These are phyloP conservation scores for Monarcha castaneiventris DNA, from an alignment of 2,113 vertebrate species.

Conservation along the genomic window DNA sequence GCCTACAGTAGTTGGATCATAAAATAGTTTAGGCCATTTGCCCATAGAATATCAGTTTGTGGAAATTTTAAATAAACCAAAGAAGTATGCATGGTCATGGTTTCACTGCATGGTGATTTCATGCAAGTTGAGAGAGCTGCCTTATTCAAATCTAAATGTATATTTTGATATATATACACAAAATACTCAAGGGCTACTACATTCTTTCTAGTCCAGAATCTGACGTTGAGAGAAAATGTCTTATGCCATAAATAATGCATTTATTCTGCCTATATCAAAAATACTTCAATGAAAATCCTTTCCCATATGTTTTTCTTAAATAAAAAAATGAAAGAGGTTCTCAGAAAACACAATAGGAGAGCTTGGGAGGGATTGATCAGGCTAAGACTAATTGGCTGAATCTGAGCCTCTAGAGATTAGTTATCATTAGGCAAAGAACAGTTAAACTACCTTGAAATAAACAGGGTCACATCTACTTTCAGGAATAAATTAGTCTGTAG, in stretches of 20 bases:
- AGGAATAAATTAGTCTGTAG: conserved; percentile 13
- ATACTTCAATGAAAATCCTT: background rate
- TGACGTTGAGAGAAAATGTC: background rate
- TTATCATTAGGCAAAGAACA: background rate
- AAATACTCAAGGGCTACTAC: background rate
- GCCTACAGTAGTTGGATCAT: background rate
- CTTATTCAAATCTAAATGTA: background rate
- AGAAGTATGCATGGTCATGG: background rate
- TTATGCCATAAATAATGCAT: background rate
- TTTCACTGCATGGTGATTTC: background rate
- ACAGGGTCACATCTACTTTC: background rate
- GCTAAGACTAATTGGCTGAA: background rate
- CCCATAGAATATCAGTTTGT: background rate
- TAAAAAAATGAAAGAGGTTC: background rate
- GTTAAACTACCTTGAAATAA: conserved; percentile 17
- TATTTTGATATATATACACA: background rate
- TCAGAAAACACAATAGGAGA: background rate
- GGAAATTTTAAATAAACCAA: background rate
- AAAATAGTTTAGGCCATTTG: background rate
- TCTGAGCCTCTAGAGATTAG: background rate
- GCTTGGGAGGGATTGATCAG: background rate
- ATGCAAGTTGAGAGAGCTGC: background rate
- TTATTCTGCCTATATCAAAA: background rate
- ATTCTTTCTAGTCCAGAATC: background rate
- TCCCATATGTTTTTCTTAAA: background rate